Evolutionary conservation across 2,888 invertebrate species (phyloP).

Genomic region (Archips crataeganus): DNA sequence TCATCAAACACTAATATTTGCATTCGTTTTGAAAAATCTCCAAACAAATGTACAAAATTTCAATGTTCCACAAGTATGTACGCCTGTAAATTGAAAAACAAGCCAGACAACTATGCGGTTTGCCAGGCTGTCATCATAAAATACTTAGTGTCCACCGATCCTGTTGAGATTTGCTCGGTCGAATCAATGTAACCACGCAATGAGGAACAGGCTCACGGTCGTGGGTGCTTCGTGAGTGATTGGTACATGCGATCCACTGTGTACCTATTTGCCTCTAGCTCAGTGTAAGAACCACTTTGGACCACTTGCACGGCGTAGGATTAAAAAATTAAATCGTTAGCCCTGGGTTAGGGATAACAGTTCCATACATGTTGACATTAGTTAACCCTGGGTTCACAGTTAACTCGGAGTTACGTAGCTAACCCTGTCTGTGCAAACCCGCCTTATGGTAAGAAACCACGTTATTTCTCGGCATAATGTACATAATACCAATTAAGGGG

Average conservation of each 20-base stretch:
- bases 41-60: background rate
- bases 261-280: background rate
- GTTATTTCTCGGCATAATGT: too few relatives aligned
- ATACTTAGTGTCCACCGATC: constrained; percentile 14
- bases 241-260: constrained; percentile 8
- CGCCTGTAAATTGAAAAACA: background rate
- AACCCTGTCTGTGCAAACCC: too few relatives aligned
- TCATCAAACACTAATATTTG: background rate
- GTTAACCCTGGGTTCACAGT: too few relatives aligned
- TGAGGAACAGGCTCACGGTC: constrained; percentile 23
- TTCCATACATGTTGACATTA: too few relatives aligned
- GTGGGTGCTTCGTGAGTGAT: constrained; percentile 19
- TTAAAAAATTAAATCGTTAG: too few relatives aligned
- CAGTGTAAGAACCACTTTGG: too few relatives aligned
- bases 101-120: constrained; percentile 7
- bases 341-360: too few relatives aligned
- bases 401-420: too few relatives aligned
- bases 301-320: too few relatives aligned
- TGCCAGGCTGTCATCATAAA: constrained; percentile 20
- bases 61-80: background rate
- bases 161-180: constrained; percentile 26
- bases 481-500: too few relatives aligned
- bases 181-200: constrained; percentile 41
- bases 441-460: too few relatives aligned
- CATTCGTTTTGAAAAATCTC: background rate